Evolutionary conservation across 1,140 invertebrate species (phyloP).

Genomic region (Planococcus citri): DNA sequence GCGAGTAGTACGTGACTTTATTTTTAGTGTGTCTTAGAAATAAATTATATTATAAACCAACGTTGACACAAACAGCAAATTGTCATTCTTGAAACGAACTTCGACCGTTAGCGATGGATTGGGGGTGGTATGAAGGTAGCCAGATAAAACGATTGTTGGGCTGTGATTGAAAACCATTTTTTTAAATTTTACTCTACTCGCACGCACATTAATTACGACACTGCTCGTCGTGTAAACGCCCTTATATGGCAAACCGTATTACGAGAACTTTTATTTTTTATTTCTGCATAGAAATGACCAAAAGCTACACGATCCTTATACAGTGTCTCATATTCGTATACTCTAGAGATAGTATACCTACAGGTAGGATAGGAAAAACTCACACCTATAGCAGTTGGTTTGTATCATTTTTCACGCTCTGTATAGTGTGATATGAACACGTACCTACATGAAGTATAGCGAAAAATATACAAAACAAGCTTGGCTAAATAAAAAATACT

Average conservation of each 20-base stretch:
- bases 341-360: too few species aligned
- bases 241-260: too few species aligned
- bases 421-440: too few species aligned
- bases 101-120: neutral
- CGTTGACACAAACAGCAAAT: slow-evolving; percentile 1
- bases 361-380: too few species aligned
- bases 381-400: too few species aligned
- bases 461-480: neutral
- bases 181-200: neutral
- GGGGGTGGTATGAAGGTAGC: neutral
- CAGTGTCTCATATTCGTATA: too few species aligned
- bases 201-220: neutral
- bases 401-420: too few species aligned
- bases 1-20: neutral
- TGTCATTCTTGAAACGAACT: slow-evolving; percentile 6
- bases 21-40: slow-evolving; percentile 8
- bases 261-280: neutral
- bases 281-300: neutral
- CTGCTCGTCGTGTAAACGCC: neutral
- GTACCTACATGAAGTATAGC: too few species aligned
- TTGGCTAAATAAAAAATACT: neutral
- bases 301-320: neutral
- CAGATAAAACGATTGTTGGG: neutral
- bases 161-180: neutral
- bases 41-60: slow-evolving; percentile 1